Conservation (phyloP, 2,888 invertebrate species). For the Neoascia interrupta region DNA sequence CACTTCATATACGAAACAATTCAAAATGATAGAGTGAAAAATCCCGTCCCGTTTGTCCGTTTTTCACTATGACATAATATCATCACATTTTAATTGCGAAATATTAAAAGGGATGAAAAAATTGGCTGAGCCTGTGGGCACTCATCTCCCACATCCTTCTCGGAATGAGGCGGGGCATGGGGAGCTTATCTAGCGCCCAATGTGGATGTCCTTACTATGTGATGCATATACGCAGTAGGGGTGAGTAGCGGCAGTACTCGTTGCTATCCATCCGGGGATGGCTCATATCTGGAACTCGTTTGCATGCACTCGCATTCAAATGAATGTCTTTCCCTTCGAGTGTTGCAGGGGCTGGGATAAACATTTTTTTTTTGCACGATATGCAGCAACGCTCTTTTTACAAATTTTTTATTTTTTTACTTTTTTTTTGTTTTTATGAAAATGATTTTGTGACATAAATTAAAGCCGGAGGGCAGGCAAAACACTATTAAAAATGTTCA, state of each 20-base stretch:
- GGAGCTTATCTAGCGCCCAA: slow-evolving; percentile 28
- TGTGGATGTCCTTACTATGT: slow-evolving; percentile 22
- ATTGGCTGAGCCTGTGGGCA: slow-evolving; percentile 69
- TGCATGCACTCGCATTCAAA: slow-evolving; percentile 67
- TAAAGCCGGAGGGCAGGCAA: slow-evolving; percentile 69
- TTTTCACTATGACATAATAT: slow-evolving; percentile 70
- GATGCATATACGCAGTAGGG: slow-evolving; percentile 57
- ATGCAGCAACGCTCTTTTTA: slow-evolving; percentile 50
- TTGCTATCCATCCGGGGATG: slow-evolving; percentile 61
- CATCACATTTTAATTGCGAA: slow-evolving; percentile 70
- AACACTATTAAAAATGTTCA: slow-evolving; percentile 71
- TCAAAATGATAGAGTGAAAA: slow-evolving; percentile 66
- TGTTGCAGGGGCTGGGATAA: slow-evolving; percentile 55
- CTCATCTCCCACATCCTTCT: slow-evolving; percentile 49
- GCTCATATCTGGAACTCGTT: slow-evolving; percentile 68
- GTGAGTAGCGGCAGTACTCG: slow-evolving; percentile 4
- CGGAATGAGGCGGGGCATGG: not conserved
- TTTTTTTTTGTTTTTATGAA: slow-evolving; percentile 64
- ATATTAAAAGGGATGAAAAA: slow-evolving; percentile 70
- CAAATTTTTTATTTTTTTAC: slow-evolving; percentile 11
- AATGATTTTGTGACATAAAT: slow-evolving; percentile 72
- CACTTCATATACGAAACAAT: not conserved
- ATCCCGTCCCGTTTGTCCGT: slow-evolving; percentile 68
- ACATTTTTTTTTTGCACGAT: slow-evolving; percentile 24
- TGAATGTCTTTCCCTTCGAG: slow-evolving; percentile 68